These are phyloP conservation scores for Anabas testudineus DNA, from an alignment of 2,797 vertebrate species.

Conservation along the genomic window DNA sequence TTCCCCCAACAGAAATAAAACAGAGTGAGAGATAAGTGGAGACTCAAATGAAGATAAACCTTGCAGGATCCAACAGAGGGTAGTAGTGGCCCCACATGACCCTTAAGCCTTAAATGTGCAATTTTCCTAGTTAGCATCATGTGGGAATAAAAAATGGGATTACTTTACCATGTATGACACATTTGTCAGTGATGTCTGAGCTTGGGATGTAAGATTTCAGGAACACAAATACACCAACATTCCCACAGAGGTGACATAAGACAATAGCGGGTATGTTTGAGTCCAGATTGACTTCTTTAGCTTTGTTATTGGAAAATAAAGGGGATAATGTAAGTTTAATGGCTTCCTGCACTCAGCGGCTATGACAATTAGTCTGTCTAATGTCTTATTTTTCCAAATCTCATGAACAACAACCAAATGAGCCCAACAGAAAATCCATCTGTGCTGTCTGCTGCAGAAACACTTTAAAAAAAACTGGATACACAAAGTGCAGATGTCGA, in stretches of 20 bases:
- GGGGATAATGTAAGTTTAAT: constrained; percentile 11
- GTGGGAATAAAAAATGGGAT: constrained; percentile 11
- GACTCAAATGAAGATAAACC: constrained; percentile 33
- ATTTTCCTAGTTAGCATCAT: constrained; percentile 18
- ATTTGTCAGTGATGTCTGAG: constrained; percentile 19
- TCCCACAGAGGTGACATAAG: background rate
- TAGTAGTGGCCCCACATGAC: constrained; percentile 10
- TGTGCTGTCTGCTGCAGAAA: background rate
- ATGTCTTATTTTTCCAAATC: constrained; percentile 8
- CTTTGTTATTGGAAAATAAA: constrained; percentile 20
- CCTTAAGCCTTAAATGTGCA: constrained; percentile 34
- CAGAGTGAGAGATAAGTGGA: constrained; percentile 34
- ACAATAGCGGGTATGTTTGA: background rate
- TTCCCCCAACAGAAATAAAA: constrained; percentile 48
- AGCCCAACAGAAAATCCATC: background rate
- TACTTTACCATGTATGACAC: constrained; percentile 10
- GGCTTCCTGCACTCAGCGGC: constrained; percentile 11
- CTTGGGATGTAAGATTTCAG: background rate
- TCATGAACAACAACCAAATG: background rate
- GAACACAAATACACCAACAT: background rate
- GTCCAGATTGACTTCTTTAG: constrained; percentile 7
- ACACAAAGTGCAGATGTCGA: background rate
- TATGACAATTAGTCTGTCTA: constrained; percentile 11
- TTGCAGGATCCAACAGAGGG: constrained; percentile 30
- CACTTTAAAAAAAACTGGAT: background rate